Evolutionary conservation across 2,888 invertebrate genomes (phyloP).

Genomic region (Elmis aenea): DNA sequence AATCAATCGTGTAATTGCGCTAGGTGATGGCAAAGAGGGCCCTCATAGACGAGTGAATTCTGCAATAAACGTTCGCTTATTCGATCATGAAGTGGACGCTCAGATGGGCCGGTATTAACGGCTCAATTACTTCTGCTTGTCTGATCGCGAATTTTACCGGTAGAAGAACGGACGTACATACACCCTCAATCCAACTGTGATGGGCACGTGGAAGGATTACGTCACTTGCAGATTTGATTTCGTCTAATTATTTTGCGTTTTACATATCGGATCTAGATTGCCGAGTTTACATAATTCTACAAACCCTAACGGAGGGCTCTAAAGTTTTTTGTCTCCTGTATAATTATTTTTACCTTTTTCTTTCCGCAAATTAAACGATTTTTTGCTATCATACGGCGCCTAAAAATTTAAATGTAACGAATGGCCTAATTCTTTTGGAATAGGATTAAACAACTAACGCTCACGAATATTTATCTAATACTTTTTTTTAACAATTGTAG

Average conservation of each 20-base stretch:
- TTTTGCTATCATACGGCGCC: too few species aligned
- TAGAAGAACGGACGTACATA: conserved; percentile 16
- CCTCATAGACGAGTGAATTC: conserved; percentile 20
- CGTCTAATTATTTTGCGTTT: not conserved
- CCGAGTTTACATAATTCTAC: too few species aligned
- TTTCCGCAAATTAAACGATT: too few species aligned
- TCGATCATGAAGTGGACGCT: conserved; percentile 14
- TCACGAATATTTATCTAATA: too few species aligned
- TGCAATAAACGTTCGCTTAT: conserved; percentile 22
- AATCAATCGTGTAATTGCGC: conserved; percentile 13
- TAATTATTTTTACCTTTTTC: too few species aligned
- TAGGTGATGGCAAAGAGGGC: conserved; percentile 13
- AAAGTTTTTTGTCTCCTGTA: too few species aligned
- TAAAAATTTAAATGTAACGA: too few species aligned
- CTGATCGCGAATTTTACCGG: conserved; percentile 21
- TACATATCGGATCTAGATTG: too few species aligned
- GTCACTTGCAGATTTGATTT: conserved; percentile 10
- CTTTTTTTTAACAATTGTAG: too few species aligned
- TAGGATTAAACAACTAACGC: too few species aligned
- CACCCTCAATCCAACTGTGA: conserved; percentile 10
- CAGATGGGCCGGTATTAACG: conserved; percentile 16
- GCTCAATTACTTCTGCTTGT: conserved; percentile 25
- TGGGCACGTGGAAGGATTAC: conserved; percentile 11
- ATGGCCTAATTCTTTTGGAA: too few species aligned
- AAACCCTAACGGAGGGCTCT: too few species aligned